Percentiles rank a stretch among this genome's conserved stretches.
Conservation (phyloP, 2,797 vertebrate species). For the Labroides dimidiatus region DNA sequence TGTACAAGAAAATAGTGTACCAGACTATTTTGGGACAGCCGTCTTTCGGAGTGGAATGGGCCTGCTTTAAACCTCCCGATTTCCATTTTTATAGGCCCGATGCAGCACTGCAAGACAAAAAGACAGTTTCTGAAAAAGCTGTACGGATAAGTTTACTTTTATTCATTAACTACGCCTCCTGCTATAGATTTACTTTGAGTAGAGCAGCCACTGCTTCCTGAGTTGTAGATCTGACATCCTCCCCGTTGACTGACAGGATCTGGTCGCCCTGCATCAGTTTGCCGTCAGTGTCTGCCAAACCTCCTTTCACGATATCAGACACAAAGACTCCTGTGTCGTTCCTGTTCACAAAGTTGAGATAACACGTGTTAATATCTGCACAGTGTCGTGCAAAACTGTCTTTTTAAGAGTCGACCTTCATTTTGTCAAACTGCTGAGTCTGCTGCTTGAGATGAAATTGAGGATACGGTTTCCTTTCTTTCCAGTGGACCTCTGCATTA, state of each 20-base stretch:
- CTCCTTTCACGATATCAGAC: slow-evolving; percentile 96
- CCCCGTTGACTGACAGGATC: slow-evolving; percentile 93
- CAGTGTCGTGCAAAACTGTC: neutral
- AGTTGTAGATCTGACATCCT: slow-evolving; percentile 92
- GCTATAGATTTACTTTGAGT: slow-evolving; percentile 86
- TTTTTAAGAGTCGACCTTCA: neutral
- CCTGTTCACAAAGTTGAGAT: slow-evolving; percentile 75
- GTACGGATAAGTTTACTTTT: neutral
- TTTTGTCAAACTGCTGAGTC: neutral
- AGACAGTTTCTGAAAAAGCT: neutral
- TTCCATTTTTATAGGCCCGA: slow-evolving; percentile 92
- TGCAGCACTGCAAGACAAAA: slow-evolving; percentile 86
- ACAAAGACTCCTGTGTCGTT: slow-evolving; percentile 97
- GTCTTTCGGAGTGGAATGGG: slow-evolving; percentile 94
- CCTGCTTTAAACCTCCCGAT: slow-evolving; percentile 94
- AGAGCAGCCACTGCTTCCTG: slow-evolving; percentile 95
- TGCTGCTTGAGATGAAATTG: neutral
- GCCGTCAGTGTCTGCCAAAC: slow-evolving; percentile 90
- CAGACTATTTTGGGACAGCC: slow-evolving; percentile 93
- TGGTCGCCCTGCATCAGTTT: slow-evolving; percentile 95
- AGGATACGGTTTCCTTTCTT: slow-evolving; percentile 19
- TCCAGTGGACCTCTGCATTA: slow-evolving; percentile 20
- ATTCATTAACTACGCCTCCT: neutral
- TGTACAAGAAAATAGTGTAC: slow-evolving; percentile 66
- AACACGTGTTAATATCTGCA: neutral